Conservation (phyloP, 2,888 invertebrate species). For the Chouioia cunea region DNA sequence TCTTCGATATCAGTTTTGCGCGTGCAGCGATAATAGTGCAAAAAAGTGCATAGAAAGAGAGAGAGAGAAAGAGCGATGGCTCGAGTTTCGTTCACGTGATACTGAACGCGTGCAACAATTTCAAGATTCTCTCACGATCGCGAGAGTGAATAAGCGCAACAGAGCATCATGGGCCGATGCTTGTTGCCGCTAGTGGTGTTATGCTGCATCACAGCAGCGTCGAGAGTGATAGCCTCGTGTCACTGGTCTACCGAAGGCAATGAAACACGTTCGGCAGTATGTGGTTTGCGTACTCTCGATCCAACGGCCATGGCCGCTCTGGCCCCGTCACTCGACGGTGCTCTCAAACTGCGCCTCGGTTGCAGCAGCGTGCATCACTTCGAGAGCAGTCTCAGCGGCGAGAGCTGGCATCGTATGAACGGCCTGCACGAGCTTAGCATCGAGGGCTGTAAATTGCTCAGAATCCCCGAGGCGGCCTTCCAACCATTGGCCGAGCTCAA, state of each 20-base stretch:
- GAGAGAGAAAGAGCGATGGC: conserved; percentile 27
- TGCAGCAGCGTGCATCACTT: conserved; percentile 84
- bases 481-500: conserved; percentile 84
- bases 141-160: conserved; percentile 47
- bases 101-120: background rate
- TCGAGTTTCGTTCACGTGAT: conserved; percentile 40
- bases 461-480: conserved; percentile 82
- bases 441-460: conserved; percentile 84
- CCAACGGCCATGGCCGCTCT: conserved; percentile 70
- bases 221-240: conserved; percentile 55
- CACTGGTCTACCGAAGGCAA: conserved; percentile 73
- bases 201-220: conserved; percentile 21
- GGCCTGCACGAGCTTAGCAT: conserved; percentile 82
- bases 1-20: background rate
- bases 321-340: conserved; percentile 74
- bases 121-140: conserved; percentile 36
- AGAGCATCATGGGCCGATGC: too few species aligned
- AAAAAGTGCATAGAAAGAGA: conserved; percentile 1
- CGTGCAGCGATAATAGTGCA: background rate
- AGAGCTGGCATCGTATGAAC: conserved; percentile 79
- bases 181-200: conserved; percentile 42
- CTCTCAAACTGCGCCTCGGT: conserved; percentile 79
- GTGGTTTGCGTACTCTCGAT: conserved; percentile 70
- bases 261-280: conserved; percentile 72
- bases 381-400: conserved; percentile 81